Conservation (phyloP, 2,888 invertebrate species). For the Heteromyza rotundicornis region DNA sequence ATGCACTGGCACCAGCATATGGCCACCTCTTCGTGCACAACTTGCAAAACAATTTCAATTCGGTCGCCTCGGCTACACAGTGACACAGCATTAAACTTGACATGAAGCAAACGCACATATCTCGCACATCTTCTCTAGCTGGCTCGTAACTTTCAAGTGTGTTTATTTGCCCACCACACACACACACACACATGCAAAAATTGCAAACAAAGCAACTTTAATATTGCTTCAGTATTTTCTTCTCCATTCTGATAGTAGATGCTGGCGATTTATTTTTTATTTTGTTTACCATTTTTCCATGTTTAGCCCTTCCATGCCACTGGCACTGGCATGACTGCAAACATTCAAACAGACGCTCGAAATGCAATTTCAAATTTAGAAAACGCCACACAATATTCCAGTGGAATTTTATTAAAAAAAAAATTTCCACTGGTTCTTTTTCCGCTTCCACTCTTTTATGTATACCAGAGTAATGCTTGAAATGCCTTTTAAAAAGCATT, state of each 20-base stretch:
- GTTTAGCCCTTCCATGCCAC: background rate
- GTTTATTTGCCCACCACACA: too few relatives aligned
- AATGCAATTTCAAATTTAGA: slow-evolving; percentile 2
- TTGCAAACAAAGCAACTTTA: slow-evolving; percentile 6
- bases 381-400: background rate
- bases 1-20: too few relatives aligned
- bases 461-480: too few relatives aligned
- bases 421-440: background rate
- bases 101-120: background rate
- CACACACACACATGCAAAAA: background rate
- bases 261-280: background rate
- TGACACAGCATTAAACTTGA: background rate
- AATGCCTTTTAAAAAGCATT: background rate
- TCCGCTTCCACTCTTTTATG: background rate
- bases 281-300: background rate
- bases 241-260: too few relatives aligned
- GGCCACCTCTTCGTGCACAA: too few relatives aligned
- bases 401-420: background rate
- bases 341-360: background rate
- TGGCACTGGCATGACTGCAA: too few relatives aligned
- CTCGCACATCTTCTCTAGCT: background rate
- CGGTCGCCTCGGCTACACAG: background rate
- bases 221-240: background rate
- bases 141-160: slow-evolving; percentile 1
- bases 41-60: background rate